These are phyloP conservation scores for Drosophila bocki DNA, from an alignment of 1,140 invertebrate genomes.

Conservation along the genomic window DNA sequence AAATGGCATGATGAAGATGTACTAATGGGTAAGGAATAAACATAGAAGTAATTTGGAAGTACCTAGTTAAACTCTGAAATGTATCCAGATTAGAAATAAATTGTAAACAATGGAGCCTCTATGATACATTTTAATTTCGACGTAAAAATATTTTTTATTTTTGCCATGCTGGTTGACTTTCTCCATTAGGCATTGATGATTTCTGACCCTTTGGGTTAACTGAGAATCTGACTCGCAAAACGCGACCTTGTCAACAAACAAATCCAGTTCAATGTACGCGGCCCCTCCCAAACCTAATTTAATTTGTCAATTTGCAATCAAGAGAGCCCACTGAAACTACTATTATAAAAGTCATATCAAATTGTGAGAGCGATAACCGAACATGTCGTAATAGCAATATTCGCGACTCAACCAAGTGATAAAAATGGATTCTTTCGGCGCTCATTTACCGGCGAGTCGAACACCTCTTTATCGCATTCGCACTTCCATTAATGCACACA, in stretches of 20 bases:
- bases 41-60: too few species aligned
- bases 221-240: neutral
- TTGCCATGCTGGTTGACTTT: neutral
- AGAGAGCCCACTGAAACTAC: conserved; percentile 12
- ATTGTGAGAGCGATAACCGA: conserved; percentile 5
- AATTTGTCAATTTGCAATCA: conserved; percentile 31
- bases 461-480: conserved; percentile 50
- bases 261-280: conserved; percentile 25
- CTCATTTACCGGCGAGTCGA: conserved; percentile 25
- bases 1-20: neutral
- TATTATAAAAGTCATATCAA: conserved; percentile 6
- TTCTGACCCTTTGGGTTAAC: neutral
- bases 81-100: neutral
- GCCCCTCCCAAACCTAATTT: conserved; percentile 3
- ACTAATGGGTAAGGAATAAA: neutral
- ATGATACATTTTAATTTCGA: neutral
- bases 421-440: conserved; percentile 21
- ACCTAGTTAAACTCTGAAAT: too few species aligned
- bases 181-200: neutral
- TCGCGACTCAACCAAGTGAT: conserved; percentile 5
- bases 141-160: neutral
- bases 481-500: conserved; percentile 25
- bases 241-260: conserved; percentile 31
- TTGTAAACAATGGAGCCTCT: neutral
- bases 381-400: conserved; percentile 9